Evolutionary conservation across 1,140 invertebrate species (phyloP).

Genomic region (Cotesia glomerata): DNA sequence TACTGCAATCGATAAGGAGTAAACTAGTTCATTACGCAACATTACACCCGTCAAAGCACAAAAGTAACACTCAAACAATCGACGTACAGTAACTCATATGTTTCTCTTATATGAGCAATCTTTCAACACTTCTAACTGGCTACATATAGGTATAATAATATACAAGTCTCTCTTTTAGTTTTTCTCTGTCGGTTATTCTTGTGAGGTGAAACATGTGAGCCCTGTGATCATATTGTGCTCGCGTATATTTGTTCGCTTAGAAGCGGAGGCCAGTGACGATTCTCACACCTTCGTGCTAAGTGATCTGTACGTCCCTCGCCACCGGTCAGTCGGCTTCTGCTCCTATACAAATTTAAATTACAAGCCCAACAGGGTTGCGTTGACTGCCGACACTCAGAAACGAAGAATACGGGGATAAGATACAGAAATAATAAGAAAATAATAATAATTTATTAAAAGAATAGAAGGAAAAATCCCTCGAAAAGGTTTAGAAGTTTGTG

Average conservation of each 20-base stretch:
- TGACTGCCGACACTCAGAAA: neutral
- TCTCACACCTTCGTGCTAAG: conserved; percentile 61
- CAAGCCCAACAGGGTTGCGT: conserved; percentile 18
- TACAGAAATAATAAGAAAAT: too few relatives aligned
- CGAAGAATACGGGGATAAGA: too few relatives aligned
- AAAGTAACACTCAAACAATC: conserved; percentile 21
- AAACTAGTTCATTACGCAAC: conserved; percentile 41
- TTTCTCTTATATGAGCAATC: neutral
- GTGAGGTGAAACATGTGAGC: conserved; percentile 5
- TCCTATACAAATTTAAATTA: conserved; percentile 62
- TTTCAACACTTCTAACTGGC: neutral
- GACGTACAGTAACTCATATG: neutral
- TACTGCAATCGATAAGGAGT: neutral
- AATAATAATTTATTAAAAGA: too few relatives aligned
- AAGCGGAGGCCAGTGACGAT: conserved; percentile 61
- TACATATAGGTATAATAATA: too few relatives aligned
- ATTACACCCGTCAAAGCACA: conserved; percentile 35
- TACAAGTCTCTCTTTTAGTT: neutral
- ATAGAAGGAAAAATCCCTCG: too few relatives aligned
- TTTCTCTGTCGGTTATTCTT: conserved; percentile 20
- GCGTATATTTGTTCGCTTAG: conserved; percentile 54
- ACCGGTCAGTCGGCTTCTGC: conserved; percentile 54
- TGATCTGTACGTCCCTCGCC: conserved; percentile 54
- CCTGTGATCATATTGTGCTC: neutral
- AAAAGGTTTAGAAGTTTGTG: neutral